phyloP scores from a whole-genome alignment of 1,140 invertebrate genomes.

The Drosophila orosa region DNA sequence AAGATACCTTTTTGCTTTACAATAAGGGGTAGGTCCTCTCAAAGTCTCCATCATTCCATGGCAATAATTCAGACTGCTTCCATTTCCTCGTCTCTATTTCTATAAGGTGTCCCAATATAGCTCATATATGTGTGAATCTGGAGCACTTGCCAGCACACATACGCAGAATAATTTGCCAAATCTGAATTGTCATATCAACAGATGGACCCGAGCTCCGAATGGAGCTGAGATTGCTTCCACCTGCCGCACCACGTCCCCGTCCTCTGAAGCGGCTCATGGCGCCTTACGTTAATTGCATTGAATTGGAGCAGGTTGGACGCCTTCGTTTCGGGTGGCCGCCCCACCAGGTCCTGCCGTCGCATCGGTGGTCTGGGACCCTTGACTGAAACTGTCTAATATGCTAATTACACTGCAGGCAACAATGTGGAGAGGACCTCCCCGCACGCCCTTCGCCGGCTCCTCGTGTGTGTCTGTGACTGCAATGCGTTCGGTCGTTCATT shows the following conservation, averaged over 20 bases:
- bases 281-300: constrained; percentile 80
- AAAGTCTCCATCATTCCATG: background rate
- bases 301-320: constrained; percentile 61
- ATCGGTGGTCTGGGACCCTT: constrained; percentile 36
- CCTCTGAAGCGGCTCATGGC: constrained; percentile 35
- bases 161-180: constrained; percentile 39
- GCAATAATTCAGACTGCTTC: background rate
- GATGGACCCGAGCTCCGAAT: constrained; percentile 37
- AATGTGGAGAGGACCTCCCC: constrained; percentile 28
- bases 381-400: constrained; percentile 74
- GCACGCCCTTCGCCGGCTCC: constrained; percentile 4
- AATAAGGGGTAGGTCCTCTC: background rate
- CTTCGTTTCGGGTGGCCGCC: constrained; percentile 12
- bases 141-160: constrained; percentile 34
- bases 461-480: constrained; percentile 56
- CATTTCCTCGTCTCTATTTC: background rate
- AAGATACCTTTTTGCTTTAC: background rate
- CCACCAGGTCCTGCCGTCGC: background rate
- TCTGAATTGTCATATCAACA: constrained; percentile 76
- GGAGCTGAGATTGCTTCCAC: constrained; percentile 22
- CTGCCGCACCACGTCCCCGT: constrained; percentile 6
- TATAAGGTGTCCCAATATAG: constrained; percentile 21
- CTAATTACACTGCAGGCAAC: constrained; percentile 79
- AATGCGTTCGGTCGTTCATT: constrained; percentile 73
- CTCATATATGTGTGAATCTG: constrained; percentile 41